Base-by-base conservation (phyloP, 2,888 invertebrate species). In the Amiota minor region DNA sequence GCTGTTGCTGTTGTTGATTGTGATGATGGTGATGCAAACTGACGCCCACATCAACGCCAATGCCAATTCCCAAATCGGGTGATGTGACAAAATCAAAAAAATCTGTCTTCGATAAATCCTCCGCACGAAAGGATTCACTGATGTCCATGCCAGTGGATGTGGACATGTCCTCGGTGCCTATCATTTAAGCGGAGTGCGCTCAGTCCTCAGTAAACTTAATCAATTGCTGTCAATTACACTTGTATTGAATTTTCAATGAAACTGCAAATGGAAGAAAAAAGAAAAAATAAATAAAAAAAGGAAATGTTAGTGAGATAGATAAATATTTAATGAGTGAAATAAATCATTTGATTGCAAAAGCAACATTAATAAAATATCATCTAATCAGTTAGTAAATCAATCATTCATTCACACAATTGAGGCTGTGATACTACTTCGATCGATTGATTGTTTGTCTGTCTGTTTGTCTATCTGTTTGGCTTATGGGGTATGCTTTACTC, bases 41-140 rank as follows among this genome's bases (percentile, higher is more conserved):
- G 62, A 88, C 87, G 4, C 84, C 88, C 79, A 94, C 83, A 20
- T 83, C 87, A 46, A 88, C 88, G 10, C 89, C 89, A 68, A 89
- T 87, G 67, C 89, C 89, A 76, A 89, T 89, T 72, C 89, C 89
- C 86, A 94, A 92, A 84, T 94, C 95, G 75, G 95, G 95, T 65
- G 95, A 94, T 71, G 95, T 95, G 77, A 96, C 96, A 90, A 96
- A 95, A 91, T 96, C 96, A 91, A 96, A 96, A 91, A 96, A 96
- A 91, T 96, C 96, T 81, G 95, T 94, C 91, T 96, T 95, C 85
- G 95, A 93, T 90, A 96, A 92, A 91, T 96, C 95, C 90, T 95
- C 95, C 89, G 94, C 93, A 81, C 93, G 92, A 90, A 93, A 93
- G 83, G 93, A 92, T 92, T 95, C 95, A 91, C 95, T 94, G 91